Evolutionary conservation across 2,888 invertebrate genomes (phyloP).

Genomic region (Chaitophorus viminalis): DNA sequence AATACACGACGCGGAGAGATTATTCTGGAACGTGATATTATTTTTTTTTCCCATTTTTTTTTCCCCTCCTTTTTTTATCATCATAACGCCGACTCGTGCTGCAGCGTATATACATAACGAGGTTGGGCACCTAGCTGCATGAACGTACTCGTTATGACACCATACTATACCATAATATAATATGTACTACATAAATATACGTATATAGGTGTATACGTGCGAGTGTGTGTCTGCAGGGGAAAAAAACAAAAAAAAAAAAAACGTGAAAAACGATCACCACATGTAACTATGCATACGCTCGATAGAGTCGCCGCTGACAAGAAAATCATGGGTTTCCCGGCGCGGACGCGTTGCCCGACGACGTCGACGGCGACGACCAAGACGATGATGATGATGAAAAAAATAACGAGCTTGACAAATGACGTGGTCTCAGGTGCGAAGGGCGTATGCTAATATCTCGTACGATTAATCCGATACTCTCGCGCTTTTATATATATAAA

Average conservation of each 20-base stretch:
- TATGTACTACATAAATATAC: too few relatives aligned
- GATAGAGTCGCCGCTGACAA: constrained; percentile 17
- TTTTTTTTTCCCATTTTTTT: not conserved
- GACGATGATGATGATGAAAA: not conserved
- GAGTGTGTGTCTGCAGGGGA: not conserved
- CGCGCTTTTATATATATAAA: too few relatives aligned
- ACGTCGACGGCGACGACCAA: too few relatives aligned
- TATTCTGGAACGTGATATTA: not conserved
- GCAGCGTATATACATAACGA: too few relatives aligned
- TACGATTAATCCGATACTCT: constrained; percentile 45
- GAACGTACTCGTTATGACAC: not conserved
- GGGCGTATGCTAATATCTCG: constrained; percentile 51
- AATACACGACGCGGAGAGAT: not conserved
- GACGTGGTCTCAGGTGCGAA: constrained; percentile 43
- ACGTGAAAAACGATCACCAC: not conserved
- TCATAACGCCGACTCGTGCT: not conserved
- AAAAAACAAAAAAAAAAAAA: not conserved
- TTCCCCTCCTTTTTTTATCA: not conserved
- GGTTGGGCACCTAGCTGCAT: not conserved
- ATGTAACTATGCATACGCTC: too few relatives aligned
- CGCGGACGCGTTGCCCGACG: not conserved
- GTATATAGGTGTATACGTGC: not conserved
- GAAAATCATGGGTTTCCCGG: constrained; percentile 54
- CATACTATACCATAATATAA: not conserved
- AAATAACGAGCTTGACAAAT: constrained; percentile 33